Evolutionary conservation across 2,888 invertebrate genomes (phyloP).

Genomic region (Prenolepis imparis): DNA sequence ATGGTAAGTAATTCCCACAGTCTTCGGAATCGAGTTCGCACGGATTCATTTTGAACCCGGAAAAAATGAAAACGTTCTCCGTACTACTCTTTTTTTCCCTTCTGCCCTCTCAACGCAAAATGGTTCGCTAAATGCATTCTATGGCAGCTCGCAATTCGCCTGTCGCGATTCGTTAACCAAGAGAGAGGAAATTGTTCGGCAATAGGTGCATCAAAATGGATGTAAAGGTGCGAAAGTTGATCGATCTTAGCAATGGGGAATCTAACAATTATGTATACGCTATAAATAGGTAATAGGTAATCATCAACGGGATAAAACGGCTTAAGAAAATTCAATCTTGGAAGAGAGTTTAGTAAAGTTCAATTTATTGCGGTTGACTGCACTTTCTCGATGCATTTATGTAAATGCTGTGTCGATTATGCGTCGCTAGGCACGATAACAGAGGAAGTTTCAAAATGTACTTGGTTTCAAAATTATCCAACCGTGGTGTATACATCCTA

Average conservation of each 20-base stretch:
- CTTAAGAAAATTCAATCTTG: constrained; percentile 39
- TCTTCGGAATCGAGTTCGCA: constrained; percentile 44
- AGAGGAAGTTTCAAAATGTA: constrained; percentile 49
- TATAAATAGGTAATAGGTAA: constrained; percentile 40
- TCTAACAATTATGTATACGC: constrained; percentile 17
- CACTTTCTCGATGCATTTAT: constrained; percentile 66
- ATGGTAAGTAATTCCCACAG: constrained; percentile 55
- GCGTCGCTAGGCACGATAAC: constrained; percentile 55
- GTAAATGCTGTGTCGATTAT: constrained; percentile 64
- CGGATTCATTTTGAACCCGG: constrained; percentile 50
- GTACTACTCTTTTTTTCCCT: constrained; percentile 20
- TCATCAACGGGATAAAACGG: constrained; percentile 33
- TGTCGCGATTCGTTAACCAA: constrained; percentile 40
- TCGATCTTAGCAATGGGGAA: neutral
- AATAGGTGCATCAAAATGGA: constrained; percentile 17
- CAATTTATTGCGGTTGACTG: constrained; percentile 62
- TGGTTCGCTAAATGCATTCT: constrained; percentile 52
- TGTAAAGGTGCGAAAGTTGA: constrained; percentile 21
- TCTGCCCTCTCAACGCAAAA: constrained; percentile 43
- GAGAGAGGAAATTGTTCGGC: constrained; percentile 36
- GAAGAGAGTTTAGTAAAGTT: constrained; percentile 25
- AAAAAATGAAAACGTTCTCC: constrained; percentile 34
- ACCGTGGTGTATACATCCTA: neutral
- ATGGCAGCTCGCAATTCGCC: constrained; percentile 37
- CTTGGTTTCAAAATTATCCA: constrained; percentile 27